phyloP scores from a whole-genome alignment of 2,113 vertebrate species.

The Tonatia bakeri region DNA sequence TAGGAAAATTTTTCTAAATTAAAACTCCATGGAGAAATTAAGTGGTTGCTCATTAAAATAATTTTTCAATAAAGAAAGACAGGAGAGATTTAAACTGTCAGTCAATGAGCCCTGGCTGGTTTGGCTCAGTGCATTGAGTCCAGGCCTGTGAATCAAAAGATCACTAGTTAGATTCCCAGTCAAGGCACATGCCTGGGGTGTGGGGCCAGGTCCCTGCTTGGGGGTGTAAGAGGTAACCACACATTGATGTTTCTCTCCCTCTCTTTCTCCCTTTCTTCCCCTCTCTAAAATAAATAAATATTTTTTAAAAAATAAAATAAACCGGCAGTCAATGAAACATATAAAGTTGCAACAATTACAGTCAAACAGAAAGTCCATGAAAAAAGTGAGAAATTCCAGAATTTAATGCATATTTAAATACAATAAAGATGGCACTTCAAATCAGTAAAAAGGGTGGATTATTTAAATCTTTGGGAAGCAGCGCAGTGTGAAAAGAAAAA shows the following conservation, averaged over 20 bases:
- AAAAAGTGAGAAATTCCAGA: neutral
- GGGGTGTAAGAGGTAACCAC: too few relatives aligned
- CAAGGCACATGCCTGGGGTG: too few relatives aligned
- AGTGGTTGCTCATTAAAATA: slow-evolving; percentile 30
- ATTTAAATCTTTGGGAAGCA: neutral
- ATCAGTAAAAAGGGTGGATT: neutral
- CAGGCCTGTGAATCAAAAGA: too few relatives aligned
- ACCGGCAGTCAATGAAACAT: neutral
- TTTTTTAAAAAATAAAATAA: too few relatives aligned
- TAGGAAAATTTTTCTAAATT: slow-evolving; percentile 3
- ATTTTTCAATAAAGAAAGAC: neutral
- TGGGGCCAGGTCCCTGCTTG: too few relatives aligned
- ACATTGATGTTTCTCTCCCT: too few relatives aligned
- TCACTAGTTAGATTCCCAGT: too few relatives aligned
- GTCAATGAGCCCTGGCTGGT: too few relatives aligned
- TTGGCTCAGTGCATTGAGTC: too few relatives aligned
- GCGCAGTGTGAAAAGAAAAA: neutral
- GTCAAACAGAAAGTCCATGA: neutral
- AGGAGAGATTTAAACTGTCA: neutral
- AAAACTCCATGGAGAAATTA: slow-evolving; percentile 34
- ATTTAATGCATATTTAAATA: neutral
- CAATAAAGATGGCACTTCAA: neutral
- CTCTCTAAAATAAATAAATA: too few relatives aligned
- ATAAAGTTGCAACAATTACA: neutral
- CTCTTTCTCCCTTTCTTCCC: too few relatives aligned